Evolutionary conservation across 2,888 invertebrate species (phyloP), one percentile per base, ranked within the genome.

Genomic region (Oligia strigilis): DNA sequence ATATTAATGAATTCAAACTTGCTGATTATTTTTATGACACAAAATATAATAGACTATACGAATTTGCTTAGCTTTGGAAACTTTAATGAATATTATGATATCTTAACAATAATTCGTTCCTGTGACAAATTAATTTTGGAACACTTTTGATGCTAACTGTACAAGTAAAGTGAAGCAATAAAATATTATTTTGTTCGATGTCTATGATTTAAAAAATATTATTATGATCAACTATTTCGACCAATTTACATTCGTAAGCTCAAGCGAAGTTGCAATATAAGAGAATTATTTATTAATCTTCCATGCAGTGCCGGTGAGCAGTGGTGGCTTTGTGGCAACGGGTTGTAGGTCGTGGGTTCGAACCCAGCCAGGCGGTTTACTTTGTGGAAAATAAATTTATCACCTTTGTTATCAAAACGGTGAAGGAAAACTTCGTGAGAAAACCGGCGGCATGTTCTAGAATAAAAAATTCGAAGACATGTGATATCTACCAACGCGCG

Each of bases 71-170:
- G 11, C 40, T 40, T 40, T 60, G 2, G 8, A 70, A 5, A 19
- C 2, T 58, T 36, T 23, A 29, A 62, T 14, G 0, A 81, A 49
- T 46, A 52, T 29, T 71, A 62, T 49, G 17, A 62, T 36, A 69
- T n/a, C n/a, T n/a, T 2, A 60, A 73, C 36, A 40, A 70, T 58
- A 67, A 73, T 65, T 58, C n/a, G 17, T 14, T 49, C 2, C 14
- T 62, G 65, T 66, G 60, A 80, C 71, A 70, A 64, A 49, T n/a
- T 62, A 2, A 13, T 72, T 70, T 36, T 52, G 13, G 23, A 71
- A 69, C 13, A 40, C 46, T 80, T 73, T 40, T 82, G 82, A 74
- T 80, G 70, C 71, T 71, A 19, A 71, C 80, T 80, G 85, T 77
- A 74, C 49, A 2, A 52, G 5, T 71, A 29, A 55, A 60, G 4